Base-by-base conservation (phyloP, 2,888 invertebrate genomes). In the Drosophila mercatorum region DNA sequence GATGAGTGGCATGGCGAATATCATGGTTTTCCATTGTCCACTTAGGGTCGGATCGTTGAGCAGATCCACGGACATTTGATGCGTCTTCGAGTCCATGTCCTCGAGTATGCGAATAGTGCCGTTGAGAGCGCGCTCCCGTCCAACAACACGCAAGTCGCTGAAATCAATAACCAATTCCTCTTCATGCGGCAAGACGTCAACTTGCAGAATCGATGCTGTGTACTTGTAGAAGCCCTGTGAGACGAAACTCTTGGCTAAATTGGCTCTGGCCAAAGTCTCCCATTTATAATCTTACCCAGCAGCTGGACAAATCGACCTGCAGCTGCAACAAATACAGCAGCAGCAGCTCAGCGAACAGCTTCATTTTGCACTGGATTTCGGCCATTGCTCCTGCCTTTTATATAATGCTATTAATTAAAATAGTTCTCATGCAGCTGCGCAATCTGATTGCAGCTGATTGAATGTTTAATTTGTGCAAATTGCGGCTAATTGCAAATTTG, bases 381-480 rank as follows among this genome's bases (percentile, higher is more conserved):
- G n/a, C 10, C 22, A 28, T 1, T 2, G 3, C 11, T 1, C 2
- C 49, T 5, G 10, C 36, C 36, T 36, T 69, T 57, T 57, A 47
- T 41, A 49, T 12, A 3, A 22, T 22, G 40, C 46, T 10, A 57
- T 49, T 22, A 49, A 56, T 57, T 68, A 36, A 51, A 22, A 22
- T 8, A 8, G 28, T 12, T 56, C n/a, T 28, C 14, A 11, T 14
- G 17, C 17, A 28, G 5, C 36, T 34, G 12, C 51, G 1, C n/a
- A 8, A 55, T 47, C 68, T 61, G 53, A 58, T 78, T 12, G 14
- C 44, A 44, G 26, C 40, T 17, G 59, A 59, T 70, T 17, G 14
- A 68, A 60, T 28, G 31, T 17, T 36, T 53, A 68, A 79, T 78
- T 68, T 60, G 69, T 62, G 61, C 68, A 73, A 78, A 58, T 72